These are phyloP conservation scores for Chiroxiphia lanceolata DNA, from an alignment of 2,797 vertebrate genomes.

Conservation along the genomic window DNA sequence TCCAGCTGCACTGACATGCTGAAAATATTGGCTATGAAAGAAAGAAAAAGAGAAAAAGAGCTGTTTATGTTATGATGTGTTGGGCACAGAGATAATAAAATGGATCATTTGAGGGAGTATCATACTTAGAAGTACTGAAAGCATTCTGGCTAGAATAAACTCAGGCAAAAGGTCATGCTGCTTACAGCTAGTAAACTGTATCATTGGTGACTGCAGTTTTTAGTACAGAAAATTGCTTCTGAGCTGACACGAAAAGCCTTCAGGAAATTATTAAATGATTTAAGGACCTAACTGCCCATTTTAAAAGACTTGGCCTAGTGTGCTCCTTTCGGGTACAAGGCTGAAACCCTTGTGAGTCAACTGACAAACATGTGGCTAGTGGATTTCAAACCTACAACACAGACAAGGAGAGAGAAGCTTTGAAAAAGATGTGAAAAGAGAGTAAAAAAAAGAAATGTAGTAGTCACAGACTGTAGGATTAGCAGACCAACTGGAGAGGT, in stretches of 20 bases:
- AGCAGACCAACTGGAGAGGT: not conserved
- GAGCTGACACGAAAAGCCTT: conserved; percentile 2
- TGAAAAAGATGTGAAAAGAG: not conserved
- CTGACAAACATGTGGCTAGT: not conserved
- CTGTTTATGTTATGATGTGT: not conserved
- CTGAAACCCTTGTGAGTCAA: not conserved
- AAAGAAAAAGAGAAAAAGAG: not conserved
- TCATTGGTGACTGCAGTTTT: not conserved
- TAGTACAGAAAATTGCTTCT: not conserved
- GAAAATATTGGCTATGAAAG: not conserved
- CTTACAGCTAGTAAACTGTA: not conserved
- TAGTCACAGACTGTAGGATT: not conserved
- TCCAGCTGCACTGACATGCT: not conserved
- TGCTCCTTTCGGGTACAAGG: not conserved
- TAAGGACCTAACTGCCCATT: not conserved
- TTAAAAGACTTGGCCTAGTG: not conserved
- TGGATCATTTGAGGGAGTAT: not conserved
- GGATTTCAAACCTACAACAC: not conserved
- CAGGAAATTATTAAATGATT: not conserved
- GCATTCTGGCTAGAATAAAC: not conserved
- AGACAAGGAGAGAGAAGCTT: not conserved
- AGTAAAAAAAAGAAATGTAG: not conserved
- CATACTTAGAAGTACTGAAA: not conserved
- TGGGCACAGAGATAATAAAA: not conserved
- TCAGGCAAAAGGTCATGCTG: not conserved